Conservation (phyloP, 2,797 vertebrate genomes). For the Babyrousa celebensis region DNA sequence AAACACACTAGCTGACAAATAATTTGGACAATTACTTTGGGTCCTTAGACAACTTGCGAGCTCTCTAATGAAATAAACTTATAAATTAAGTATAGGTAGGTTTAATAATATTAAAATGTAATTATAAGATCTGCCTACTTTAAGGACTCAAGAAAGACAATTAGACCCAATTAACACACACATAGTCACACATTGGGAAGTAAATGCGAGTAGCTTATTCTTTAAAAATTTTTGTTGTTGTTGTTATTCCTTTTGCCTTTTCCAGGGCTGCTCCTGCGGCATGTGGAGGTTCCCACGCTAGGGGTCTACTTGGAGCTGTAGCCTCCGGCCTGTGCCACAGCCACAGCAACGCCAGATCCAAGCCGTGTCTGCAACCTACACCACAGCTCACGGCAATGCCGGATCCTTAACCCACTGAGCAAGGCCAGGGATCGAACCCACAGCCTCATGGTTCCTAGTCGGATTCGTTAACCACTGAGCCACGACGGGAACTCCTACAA, state of each 20-base stretch:
- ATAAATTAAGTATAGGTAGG: not conserved
- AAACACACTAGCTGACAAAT: constrained; percentile 26
- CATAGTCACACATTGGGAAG: not conserved
- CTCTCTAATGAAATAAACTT: constrained; percentile 33
- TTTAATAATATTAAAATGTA: not conserved
- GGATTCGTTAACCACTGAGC: no score
- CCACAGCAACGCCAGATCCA: no score
- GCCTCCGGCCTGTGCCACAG: no score
- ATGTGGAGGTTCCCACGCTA: no score
- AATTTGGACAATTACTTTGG: not conserved
- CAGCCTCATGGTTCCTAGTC: no score
- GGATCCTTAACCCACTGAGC: no score
- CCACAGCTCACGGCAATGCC: no score
- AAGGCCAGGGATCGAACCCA: no score
- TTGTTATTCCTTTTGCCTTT: no score
- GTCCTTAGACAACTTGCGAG: constrained; percentile 15
- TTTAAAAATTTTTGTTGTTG: not conserved
- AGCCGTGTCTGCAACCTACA: no score
- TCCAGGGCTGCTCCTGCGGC: no score
- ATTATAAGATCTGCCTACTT: constrained; percentile 7
- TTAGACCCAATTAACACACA: not conserved
- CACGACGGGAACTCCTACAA: not conserved
- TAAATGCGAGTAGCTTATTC: not conserved
- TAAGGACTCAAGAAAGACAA: constrained; percentile 35
- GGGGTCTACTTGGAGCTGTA: no score